Base-by-base conservation (phyloP, 2,113 vertebrate species). In the Pristiophorus japonicus region DNA sequence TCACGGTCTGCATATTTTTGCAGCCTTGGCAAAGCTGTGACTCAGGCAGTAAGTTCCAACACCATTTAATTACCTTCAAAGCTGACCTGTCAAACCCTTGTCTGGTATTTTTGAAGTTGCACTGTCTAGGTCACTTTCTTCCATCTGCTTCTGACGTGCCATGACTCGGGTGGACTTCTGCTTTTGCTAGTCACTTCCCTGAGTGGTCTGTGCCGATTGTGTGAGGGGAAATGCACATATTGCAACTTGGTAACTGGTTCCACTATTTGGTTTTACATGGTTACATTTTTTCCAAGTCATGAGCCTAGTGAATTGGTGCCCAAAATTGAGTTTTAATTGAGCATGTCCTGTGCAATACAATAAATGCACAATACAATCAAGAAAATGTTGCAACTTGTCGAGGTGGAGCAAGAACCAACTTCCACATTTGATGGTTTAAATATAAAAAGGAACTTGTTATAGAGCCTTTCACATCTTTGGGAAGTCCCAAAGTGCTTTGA, bases 11-110 rank as follows among this genome's bases (percentile, higher is more conserved):
- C 0, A 0, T 96, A 96, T 95, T 95, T 96, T 63, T 95, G 96
- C 95, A 62, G 95, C 0, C 95, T 97, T 22, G 47, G 94, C 11
- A 96, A 90, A 88, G 96, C 96, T 0, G 95, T 97, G 0, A 91
- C 73, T 0, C 45, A 94, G 8, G 95, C 0, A 95, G 96, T 97
- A 96, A 93, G 97, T 94, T 70, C 24, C 87, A 51, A 27, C 47
- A 55, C 30, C 1, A 55, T 4, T 14, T 12, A 47, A 24, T 24
- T 1, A 20, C n/a, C 70, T 75, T 75, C 34, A 75, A 75, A 75
- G 34, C 34, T 75, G 70, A 34, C 55, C 24, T 59, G 51, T 59
- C 51, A 12, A 0, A 20, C 7, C 38, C 38, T 81, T 73, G n/a
- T n/a, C 73, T 78, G 73, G 34, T 78, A 2, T 38, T 78, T 75